Evolutionary conservation across 2,113 vertebrate species (phyloP), one percentile per base, ranked within the genome.

Genomic region (Oceanodroma tethys): DNA sequence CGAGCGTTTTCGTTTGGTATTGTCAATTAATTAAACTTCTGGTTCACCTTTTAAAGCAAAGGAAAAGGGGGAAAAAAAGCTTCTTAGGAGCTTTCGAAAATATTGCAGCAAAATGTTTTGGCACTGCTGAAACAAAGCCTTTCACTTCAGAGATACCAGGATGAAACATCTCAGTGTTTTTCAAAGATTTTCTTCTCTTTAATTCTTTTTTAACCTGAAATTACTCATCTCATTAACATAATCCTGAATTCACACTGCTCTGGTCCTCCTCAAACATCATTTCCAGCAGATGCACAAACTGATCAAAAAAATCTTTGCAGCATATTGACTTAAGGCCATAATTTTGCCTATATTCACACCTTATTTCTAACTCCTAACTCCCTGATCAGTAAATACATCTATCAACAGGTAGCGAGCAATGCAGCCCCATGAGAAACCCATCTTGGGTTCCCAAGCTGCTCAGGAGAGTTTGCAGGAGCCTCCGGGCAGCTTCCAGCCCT

Each of bases 71-170:
- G 27, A 0, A 1, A 14, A 18, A 65, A 53, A 18, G 50, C 68
- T 88, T 84, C 88, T 81, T 53, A 47, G 65, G 76, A 63, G 84
- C 93, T 90, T 93, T 82, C 16, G 15, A 62, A 95, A 91, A 86
- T 43, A 60, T 32, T 3, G 6, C 91, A 87, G 87, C 56, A 91
- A 95, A 96, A 91, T 90, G 81, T 95, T 97, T 95, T 95, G 96
- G 96, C 95, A 96, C 91, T 95, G 96, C 36, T 94, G 92, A 91
- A 96, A 96, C 93, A 90, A 96, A 96, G 93, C 56, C 48, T 72
- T 80, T 91, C 73, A 88, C 96, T 96, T 96, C 95, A 95, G 89
- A 96, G 87, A 7, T 40, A 43, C 45, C 53, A 5, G 62, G 53
- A 65, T 76, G 93, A 94, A 96, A 88, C 62, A 52, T 27, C 81